Evolutionary conservation across 2,888 invertebrate genomes (phyloP).

Genomic region (Microchrysa polita): DNA sequence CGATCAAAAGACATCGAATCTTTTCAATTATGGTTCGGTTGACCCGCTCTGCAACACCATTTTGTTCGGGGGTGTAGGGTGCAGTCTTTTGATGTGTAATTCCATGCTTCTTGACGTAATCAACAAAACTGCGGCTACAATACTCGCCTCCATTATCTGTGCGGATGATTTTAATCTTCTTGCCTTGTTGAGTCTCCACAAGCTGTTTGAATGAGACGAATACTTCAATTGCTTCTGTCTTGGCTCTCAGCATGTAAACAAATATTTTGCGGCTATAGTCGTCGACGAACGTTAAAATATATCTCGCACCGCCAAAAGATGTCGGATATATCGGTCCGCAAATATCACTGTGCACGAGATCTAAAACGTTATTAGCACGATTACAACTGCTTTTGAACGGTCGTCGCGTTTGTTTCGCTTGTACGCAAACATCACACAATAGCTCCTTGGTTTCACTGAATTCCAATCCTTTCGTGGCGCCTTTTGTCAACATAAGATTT

Average conservation of each 20-base stretch:
- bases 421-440: not conserved
- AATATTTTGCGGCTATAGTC: not conserved
- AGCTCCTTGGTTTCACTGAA: not conserved
- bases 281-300: too few species aligned
- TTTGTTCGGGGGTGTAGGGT: too few species aligned
- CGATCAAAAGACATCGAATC: too few species aligned
- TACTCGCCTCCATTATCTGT: too few species aligned
- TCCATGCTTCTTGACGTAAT: too few species aligned
- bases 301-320: slow-evolving; percentile 54
- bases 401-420: not conserved
- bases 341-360: slow-evolving; percentile 58
- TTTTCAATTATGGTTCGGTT: too few species aligned
- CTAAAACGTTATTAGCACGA: slow-evolving; percentile 53
- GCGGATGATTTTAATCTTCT: too few species aligned
- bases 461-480: not conserved
- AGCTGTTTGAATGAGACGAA: slow-evolving; percentile 50
- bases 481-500: slow-evolving; percentile 49
- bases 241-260: not conserved
- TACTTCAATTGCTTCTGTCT: slow-evolving; percentile 52
- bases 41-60: too few species aligned
- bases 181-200: too few species aligned
- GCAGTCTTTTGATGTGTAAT: too few species aligned
- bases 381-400: slow-evolving; percentile 19
- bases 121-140: too few species aligned
- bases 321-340: slow-evolving; percentile 59